phyloP scores from a whole-genome alignment of 2,888 invertebrate species.

The Anagyrus pseudococci region DNA sequence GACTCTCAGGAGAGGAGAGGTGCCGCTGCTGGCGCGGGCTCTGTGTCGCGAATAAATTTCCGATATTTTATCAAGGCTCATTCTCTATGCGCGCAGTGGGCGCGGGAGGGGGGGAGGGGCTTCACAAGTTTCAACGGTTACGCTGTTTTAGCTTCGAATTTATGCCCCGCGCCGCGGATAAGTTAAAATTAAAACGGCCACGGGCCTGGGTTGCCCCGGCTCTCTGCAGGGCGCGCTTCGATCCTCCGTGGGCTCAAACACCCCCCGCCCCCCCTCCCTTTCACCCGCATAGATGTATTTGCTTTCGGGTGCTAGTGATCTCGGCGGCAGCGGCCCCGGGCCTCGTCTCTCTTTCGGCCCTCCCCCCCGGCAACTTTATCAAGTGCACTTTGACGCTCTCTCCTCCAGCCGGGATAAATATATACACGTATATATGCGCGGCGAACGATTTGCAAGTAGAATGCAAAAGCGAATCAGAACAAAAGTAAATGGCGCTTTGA shows the following conservation, averaged over 20 bases:
- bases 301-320: too few relatives aligned
- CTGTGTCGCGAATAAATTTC: slow-evolving; percentile 40
- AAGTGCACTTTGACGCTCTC: slow-evolving; percentile 14
- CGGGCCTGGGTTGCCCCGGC: too few relatives aligned
- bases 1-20: too few relatives aligned
- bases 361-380: slow-evolving; percentile 4
- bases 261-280: not conserved
- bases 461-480: slow-evolving; percentile 1
- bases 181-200: slow-evolving; percentile 44
- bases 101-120: too few relatives aligned
- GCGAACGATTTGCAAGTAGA: slow-evolving; percentile 9
- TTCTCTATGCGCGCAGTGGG: slow-evolving; percentile 29
- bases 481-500: slow-evolving; percentile 8
- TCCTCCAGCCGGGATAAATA: not conserved
- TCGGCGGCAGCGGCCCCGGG: too few relatives aligned
- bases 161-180: slow-evolving; percentile 43
- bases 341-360: not conserved
- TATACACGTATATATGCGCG: not conserved
- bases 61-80: slow-evolving; percentile 36
- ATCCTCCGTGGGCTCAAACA: not conserved
- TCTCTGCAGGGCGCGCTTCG: too few relatives aligned
- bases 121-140: slow-evolving; percentile 42
- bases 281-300: not conserved
- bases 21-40: too few relatives aligned
- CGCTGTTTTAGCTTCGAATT: slow-evolving; percentile 42